A percentile compares a stretch with the other conserved stretches of the same genome.
Evolutionary conservation across 2,113 vertebrate genomes (phyloP).

Genomic region (Ariopsis seemanni): DNA sequence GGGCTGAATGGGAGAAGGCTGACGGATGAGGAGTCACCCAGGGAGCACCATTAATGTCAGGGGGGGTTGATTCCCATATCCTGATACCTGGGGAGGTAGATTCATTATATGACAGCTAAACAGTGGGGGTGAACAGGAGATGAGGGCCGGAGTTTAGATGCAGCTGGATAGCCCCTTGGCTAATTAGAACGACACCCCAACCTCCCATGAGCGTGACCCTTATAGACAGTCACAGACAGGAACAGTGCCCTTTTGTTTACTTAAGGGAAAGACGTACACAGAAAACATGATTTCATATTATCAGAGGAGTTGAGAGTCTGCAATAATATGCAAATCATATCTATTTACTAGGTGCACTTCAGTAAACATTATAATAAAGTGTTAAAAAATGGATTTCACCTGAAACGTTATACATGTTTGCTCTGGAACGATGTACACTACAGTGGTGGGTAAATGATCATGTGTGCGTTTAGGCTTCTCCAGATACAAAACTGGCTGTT

Average conservation of each 20-base stretch:
- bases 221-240: neutral
- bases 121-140: neutral
- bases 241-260: neutral
- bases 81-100: constrained; percentile 29
- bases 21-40: constrained; percentile 23
- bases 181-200: constrained; percentile 10
- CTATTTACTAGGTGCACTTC: neutral
- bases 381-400: neutral
- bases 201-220: neutral
- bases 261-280: neutral
- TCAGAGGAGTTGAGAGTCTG: neutral
- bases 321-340: neutral
- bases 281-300: neutral
- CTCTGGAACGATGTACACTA: neutral
- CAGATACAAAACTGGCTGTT: neutral
- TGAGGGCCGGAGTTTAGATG: neutral
- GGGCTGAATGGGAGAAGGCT: neutral
- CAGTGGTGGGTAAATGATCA: neutral
- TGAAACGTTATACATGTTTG: neutral
- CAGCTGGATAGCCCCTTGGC: neutral
- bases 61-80: constrained; percentile 38
- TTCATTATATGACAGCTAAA: constrained; percentile 39
- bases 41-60: constrained; percentile 26
- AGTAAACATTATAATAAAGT: neutral
- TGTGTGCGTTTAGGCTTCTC: neutral